Conservation (phyloP, 2,797 vertebrate species). For the Heliangelus exortis region DNA sequence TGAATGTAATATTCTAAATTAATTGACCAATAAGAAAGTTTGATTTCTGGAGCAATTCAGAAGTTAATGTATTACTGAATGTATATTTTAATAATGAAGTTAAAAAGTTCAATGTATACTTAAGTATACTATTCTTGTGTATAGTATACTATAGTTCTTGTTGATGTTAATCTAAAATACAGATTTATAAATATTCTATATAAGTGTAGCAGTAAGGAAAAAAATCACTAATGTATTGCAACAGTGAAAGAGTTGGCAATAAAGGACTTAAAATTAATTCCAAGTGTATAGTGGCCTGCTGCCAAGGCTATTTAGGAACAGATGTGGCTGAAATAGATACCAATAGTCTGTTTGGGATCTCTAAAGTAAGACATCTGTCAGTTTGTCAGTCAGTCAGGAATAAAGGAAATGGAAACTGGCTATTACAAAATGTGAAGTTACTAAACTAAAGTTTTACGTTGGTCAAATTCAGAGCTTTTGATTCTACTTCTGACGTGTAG, state of each 20-base stretch:
- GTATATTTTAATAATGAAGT: background rate
- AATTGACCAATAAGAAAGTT: background rate
- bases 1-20: background rate
- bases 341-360: slow-evolving; percentile 83
- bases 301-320: slow-evolving; percentile 83
- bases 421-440: slow-evolving; percentile 53
- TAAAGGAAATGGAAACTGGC: slow-evolving; percentile 74
- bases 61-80: background rate
- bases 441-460: slow-evolving; percentile 39
- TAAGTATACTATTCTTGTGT: background rate
- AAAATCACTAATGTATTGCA: slow-evolving; percentile 42
- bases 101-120: background rate
- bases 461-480: slow-evolving; percentile 40
- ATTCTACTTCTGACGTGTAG: background rate
- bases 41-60: background rate
- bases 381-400: slow-evolving; percentile 80
- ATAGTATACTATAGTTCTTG: background rate
- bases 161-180: background rate
- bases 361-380: slow-evolving; percentile 89
- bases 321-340: slow-evolving; percentile 90
- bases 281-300: slow-evolving; percentile 58
- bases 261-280: slow-evolving; percentile 74
- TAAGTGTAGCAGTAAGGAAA: slow-evolving; percentile 17
- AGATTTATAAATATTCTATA: background rate
- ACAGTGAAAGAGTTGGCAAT: slow-evolving; percentile 61